Conservation (phyloP, 2,797 vertebrate species). For the Rhabdomys pumilio region DNA sequence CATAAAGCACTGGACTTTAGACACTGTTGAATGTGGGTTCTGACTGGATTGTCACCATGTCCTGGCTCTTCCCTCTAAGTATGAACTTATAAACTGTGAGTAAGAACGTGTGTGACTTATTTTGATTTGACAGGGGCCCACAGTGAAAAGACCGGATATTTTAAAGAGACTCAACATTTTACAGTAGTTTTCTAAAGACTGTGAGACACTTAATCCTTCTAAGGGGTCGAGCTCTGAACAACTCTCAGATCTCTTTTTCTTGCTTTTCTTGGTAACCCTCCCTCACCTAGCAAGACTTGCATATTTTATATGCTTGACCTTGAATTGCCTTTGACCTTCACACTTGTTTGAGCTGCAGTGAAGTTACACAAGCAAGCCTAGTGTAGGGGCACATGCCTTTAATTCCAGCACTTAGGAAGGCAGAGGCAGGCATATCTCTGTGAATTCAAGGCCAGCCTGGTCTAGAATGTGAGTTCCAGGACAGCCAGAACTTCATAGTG, state of each 20-base stretch:
- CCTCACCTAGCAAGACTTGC: constrained; percentile 23
- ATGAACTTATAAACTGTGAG: background rate
- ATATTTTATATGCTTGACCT: constrained; percentile 32
- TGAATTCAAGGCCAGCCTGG: background rate
- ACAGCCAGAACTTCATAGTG: background rate
- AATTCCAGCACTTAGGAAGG: background rate
- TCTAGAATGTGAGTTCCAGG: background rate
- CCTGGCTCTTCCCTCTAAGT: background rate
- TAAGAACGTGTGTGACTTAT: background rate
- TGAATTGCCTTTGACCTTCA: constrained; percentile 20
- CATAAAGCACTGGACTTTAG: background rate
- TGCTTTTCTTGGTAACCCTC: constrained; percentile 25
- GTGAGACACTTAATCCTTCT: background rate
- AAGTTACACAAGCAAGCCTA: background rate
- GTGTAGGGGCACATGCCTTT: background rate
- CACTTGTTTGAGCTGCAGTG: background rate
- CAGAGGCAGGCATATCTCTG: background rate
- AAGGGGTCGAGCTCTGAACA: background rate
- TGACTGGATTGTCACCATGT: background rate
- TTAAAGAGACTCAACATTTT: background rate
- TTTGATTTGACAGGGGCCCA: background rate
- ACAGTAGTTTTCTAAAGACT: background rate
- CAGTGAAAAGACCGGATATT: background rate
- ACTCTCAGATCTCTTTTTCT: background rate
- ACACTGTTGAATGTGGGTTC: background rate